phyloP scores from a whole-genome alignment of 2,888 invertebrate genomes.

The Acronicta leporina region DNA sequence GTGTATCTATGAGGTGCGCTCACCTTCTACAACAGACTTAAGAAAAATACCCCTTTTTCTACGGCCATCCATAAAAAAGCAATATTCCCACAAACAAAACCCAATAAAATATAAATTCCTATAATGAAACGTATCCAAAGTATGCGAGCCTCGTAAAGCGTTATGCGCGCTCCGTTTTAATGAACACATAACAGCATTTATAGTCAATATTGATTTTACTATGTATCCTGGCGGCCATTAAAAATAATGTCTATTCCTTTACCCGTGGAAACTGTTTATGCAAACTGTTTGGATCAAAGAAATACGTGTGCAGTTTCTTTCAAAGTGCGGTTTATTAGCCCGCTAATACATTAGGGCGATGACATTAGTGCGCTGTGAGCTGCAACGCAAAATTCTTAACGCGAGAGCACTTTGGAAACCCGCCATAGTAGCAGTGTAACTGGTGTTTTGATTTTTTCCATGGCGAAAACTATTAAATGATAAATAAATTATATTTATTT shows the following conservation, averaged over 20 bases:
- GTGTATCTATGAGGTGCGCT: neutral
- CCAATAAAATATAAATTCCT: constrained; percentile 57
- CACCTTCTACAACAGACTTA: neutral
- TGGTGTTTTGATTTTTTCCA: too few relatives aligned
- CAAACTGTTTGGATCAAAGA: constrained; percentile 11
- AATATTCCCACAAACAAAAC: constrained; percentile 54
- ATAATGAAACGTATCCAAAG: constrained; percentile 54
- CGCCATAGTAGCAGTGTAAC: too few relatives aligned
- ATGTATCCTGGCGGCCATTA: constrained; percentile 50
- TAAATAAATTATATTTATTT: too few relatives aligned
- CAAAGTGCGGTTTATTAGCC: constrained; percentile 7
- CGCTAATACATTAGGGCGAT: neutral
- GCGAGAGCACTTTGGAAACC: too few relatives aligned
- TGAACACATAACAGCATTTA: constrained; percentile 64
- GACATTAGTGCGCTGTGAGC: neutral
- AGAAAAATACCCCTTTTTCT: constrained; percentile 21
- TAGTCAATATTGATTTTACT: constrained; percentile 68
- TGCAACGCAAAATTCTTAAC: neutral
- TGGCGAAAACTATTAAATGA: too few relatives aligned
- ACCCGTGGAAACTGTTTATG: constrained; percentile 29
- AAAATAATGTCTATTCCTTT: constrained; percentile 44
- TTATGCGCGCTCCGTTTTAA: constrained; percentile 57
- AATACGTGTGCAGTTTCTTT: constrained; percentile 27
- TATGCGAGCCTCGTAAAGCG: constrained; percentile 51
- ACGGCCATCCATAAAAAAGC: constrained; percentile 38